phyloP scores from a whole-genome alignment of 2,797 vertebrate genomes.

The Enteromius afrohamiltoni region DNA sequence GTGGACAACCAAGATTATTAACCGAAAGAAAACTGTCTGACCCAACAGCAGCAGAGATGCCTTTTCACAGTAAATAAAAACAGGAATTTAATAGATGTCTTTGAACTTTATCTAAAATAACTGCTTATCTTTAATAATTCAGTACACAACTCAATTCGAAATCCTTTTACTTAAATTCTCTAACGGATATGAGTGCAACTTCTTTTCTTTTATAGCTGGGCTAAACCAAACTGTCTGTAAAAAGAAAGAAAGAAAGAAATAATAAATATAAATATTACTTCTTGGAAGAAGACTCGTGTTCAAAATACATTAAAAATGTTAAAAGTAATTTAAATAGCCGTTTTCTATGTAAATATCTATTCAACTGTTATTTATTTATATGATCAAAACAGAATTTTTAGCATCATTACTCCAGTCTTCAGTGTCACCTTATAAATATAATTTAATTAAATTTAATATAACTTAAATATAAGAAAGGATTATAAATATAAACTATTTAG shows the following conservation, averaged over 20 bases:
- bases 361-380: background rate
- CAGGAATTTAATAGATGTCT: conserved; percentile 50
- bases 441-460: background rate
- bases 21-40: background rate
- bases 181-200: conserved; percentile 53
- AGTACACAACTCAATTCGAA: conserved; percentile 69
- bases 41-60: background rate
- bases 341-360: background rate
- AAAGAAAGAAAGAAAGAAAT: too few species aligned
- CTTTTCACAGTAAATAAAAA: conserved; percentile 35
- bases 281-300: background rate
- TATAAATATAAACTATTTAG: background rate
- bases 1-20: conserved; percentile 11
- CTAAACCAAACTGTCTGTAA: background rate
- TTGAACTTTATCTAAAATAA: conserved; percentile 62
- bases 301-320: background rate
- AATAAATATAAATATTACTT: too few species aligned
- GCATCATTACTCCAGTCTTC: background rate
- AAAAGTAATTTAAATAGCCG: too few species aligned
- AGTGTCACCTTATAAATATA: background rate
- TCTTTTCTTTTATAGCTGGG: background rate
- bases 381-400: background rate
- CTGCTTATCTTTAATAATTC: conserved; percentile 73
- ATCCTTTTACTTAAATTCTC: conserved; percentile 59
- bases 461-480: background rate